These are phyloP conservation scores for Antechinus stuartii DNA, from an alignment of 2,113 vertebrate species.

Conservation along the genomic window DNA sequence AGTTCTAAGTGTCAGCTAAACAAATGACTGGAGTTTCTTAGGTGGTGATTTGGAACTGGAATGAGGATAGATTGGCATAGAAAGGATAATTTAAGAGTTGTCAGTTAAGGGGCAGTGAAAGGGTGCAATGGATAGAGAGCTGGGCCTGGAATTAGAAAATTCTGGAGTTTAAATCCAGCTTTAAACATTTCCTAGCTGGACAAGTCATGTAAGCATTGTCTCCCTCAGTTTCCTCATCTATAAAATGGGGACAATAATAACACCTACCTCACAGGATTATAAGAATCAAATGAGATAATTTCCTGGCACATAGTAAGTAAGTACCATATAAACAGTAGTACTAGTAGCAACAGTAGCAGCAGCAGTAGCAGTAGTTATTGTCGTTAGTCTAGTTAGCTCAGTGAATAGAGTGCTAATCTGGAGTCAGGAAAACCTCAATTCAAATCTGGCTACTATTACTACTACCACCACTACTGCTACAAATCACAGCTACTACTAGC, in stretches of 20 bases:
- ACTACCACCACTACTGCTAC: too few relatives aligned
- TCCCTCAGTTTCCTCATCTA: not conserved
- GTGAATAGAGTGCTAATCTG: too few relatives aligned
- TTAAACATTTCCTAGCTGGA: not conserved
- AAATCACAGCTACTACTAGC: not conserved
- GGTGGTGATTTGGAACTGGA: constrained; percentile 8
- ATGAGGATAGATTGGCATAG: not conserved
- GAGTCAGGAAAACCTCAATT: not conserved
- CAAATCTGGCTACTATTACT: not conserved
- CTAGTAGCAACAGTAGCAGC: too few relatives aligned
- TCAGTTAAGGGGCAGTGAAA: not conserved
- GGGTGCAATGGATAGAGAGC: not conserved
- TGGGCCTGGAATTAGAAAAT: too few relatives aligned
- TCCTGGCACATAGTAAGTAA: not conserved
- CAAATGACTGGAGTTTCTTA: not conserved
- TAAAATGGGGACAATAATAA: not conserved
- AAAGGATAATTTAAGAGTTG: not conserved
- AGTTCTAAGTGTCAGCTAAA: not conserved
- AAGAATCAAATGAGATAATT: not conserved
- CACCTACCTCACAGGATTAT: not conserved
- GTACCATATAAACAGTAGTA: too few relatives aligned
- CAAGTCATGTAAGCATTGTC: not conserved
- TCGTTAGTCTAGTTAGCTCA: too few relatives aligned
- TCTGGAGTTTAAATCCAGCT: not conserved
- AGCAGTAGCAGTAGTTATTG: too few relatives aligned